These are phyloP conservation scores for Takifugu ocellatus DNA, from an alignment of 2,797 vertebrate species.

Conservation along the genomic window DNA sequence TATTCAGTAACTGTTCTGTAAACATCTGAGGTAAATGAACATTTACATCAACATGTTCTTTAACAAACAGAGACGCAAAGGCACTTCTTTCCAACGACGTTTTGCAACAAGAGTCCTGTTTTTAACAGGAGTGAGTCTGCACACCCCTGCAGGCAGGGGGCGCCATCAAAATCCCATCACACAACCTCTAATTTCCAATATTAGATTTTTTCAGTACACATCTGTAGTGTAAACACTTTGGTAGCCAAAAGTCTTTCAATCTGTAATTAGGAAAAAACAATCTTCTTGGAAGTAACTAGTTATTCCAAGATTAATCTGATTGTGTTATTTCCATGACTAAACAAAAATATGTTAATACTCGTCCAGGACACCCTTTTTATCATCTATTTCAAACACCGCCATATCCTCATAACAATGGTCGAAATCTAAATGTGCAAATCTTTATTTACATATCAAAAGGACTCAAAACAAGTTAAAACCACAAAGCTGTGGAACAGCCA, in stretches of 20 bases:
- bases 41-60: constrained; percentile 83
- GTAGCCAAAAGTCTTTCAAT: constrained; percentile 40
- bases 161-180: constrained; percentile 59
- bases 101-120: constrained; percentile 48
- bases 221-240: constrained; percentile 33
- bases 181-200: constrained; percentile 40
- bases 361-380: constrained; percentile 39
- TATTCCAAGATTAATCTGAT: constrained; percentile 34
- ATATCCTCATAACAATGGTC: constrained; percentile 57
- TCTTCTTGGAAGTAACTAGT: constrained; percentile 4
- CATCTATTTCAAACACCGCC: constrained; percentile 58
- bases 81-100: constrained; percentile 78
- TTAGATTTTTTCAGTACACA: constrained; percentile 35
- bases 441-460: constrained; percentile 72
- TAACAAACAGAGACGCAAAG: constrained; percentile 78
- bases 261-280: constrained; percentile 39
- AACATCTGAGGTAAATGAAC: constrained; percentile 90
- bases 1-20: constrained; percentile 86
- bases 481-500: constrained; percentile 60
- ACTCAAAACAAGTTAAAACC: constrained; percentile 70
- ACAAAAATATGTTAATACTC: constrained; percentile 55
- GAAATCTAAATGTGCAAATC: constrained; percentile 76
- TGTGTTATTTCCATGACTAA: constrained; percentile 52
- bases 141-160: constrained; percentile 47
- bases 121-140: constrained; percentile 44